These are phyloP conservation scores for Adela reaumurella DNA, from an alignment of 2,888 invertebrate species.

Conservation along the genomic window DNA sequence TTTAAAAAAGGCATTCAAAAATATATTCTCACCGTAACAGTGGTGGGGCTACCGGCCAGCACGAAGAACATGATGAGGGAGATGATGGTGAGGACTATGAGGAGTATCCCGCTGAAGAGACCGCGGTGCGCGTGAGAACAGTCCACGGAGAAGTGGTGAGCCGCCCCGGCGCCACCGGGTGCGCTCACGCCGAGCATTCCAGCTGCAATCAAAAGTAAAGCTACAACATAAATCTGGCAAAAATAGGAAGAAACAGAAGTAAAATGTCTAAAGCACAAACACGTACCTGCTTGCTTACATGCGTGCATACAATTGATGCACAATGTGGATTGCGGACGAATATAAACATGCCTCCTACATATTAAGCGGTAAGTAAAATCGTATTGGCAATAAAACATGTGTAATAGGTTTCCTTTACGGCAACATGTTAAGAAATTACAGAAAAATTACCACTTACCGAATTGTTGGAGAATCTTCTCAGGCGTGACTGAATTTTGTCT, in stretches of 20 bases:
- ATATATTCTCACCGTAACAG: constrained; percentile 39
- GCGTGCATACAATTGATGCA: too few species aligned
- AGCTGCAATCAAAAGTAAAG: constrained; percentile 47
- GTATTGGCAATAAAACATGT: too few species aligned
- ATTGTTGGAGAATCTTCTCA: constrained; percentile 49
- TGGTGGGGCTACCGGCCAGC: constrained; percentile 61
- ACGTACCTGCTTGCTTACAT: too few species aligned
- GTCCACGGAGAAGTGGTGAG: constrained; percentile 72
- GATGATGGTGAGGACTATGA: constrained; percentile 80
- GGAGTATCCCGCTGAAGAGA: constrained; percentile 68
- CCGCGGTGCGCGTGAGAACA: constrained; percentile 81
- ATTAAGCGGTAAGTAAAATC: too few species aligned
- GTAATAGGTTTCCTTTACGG: too few species aligned
- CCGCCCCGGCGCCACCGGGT: constrained; percentile 36
- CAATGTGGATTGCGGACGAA: too few species aligned
- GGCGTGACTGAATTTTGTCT: constrained; percentile 48
- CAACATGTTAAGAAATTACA: too few species aligned
- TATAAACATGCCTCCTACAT: too few species aligned
- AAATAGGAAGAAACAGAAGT: too few species aligned
- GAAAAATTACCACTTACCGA: constrained; percentile 24
- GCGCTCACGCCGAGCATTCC: constrained; percentile 52
- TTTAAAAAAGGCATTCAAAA: too few species aligned
- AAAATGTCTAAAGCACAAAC: too few species aligned
- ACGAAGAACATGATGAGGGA: constrained; percentile 89
- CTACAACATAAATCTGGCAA: too few species aligned